Conservation (phyloP, 2,113 vertebrate genomes). For the Otis tarda region DNA sequence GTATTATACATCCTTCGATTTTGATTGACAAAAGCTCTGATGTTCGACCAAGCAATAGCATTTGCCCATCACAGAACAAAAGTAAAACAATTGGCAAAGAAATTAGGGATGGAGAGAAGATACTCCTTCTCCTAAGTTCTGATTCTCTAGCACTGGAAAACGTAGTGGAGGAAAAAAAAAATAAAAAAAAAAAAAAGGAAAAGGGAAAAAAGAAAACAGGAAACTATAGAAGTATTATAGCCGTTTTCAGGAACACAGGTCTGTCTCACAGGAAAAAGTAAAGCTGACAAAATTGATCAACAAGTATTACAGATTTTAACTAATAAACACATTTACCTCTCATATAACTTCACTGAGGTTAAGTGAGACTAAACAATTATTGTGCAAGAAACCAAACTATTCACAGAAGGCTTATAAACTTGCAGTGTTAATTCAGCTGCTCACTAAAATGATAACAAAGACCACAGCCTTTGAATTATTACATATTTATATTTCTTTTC, state of each 20-base stretch:
- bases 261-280: not conserved
- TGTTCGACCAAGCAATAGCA: not conserved
- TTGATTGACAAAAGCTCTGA: not conserved
- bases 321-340: not conserved
- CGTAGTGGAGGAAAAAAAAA: too few relatives aligned
- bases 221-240: not conserved
- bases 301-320: not conserved
- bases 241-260: not conserved
- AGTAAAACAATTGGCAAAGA: not conserved
- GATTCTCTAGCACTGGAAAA: not conserved
- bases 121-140: not conserved
- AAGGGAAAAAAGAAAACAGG: too few relatives aligned
- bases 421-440: not conserved
- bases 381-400: not conserved
- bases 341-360: not conserved
- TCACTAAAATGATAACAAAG: conserved; percentile 21
- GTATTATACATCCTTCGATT: not conserved
- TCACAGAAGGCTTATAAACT: not conserved
- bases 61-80: not conserved
- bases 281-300: not conserved
- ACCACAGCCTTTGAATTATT: not conserved
- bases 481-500: not conserved
- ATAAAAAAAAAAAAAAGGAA: too few relatives aligned
- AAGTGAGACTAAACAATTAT: not conserved
- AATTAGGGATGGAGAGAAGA: not conserved